Conservation (phyloP, 2,797 vertebrate species). For the Amazona ochrocephala region DNA sequence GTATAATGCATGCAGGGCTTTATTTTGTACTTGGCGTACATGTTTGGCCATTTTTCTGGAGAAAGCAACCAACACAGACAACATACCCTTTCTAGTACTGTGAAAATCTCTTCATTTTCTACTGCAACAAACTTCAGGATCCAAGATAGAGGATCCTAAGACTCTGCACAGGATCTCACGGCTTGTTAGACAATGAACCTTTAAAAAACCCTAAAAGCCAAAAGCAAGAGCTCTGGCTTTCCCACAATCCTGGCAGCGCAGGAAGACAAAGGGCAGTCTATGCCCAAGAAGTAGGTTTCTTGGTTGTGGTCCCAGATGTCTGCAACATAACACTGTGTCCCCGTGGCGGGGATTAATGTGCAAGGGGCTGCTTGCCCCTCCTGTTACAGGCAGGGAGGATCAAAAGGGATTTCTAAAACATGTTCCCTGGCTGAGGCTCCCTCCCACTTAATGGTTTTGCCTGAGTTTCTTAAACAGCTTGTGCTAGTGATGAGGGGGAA, state of each 20-base stretch:
- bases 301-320: slow-evolving; percentile 65
- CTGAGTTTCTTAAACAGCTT: background rate
- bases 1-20: background rate
- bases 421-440: background rate
- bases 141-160: background rate
- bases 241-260: slow-evolving; percentile 28
- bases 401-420: slow-evolving; percentile 58
- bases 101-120: background rate
- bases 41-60: background rate
- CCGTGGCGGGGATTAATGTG: slow-evolving; percentile 49
- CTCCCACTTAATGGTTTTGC: background rate
- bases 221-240: slow-evolving; percentile 29
- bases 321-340: slow-evolving; percentile 35
- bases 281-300: slow-evolving; percentile 66
- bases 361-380: slow-evolving; percentile 47
- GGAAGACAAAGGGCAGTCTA: slow-evolving; percentile 67
- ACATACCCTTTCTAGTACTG: background rate
- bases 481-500: background rate
- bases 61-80: background rate
- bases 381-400: slow-evolving; percentile 44
- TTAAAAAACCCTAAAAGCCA: background rate
- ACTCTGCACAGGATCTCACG: background rate
- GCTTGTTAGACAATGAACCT: slow-evolving; percentile 6
- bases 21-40: background rate
- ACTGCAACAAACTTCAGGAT: background rate